Base-by-base conservation (phyloP, 1,140 invertebrate species). In the Akabosia matsudoensis region DNA sequence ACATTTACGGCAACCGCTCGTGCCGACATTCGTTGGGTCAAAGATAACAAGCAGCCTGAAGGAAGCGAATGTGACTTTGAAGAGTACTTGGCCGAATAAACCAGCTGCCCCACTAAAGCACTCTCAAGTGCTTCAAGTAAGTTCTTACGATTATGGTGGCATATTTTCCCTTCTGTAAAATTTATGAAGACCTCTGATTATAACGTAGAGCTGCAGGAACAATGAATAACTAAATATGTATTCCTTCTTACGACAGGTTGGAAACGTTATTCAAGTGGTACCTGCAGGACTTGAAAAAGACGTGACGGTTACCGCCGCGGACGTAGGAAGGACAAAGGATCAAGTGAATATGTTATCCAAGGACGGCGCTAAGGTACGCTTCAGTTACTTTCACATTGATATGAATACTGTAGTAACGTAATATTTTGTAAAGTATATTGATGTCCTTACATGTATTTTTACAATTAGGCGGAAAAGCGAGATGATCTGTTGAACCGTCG, bases 231-330 rank as follows among this genome's bases (percentile, higher is more conserved):
- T n/a, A n/a, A n/a, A n/a, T n/a, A n/a, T n/a, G n/a, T n/a, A n/a
- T n/a, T n/a, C n/a, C n/a, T n/a, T n/a, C n/a, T n/a, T n/a, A 34
- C 81, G 87, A 0, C 84, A 88, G 85, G 85, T 89, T 18, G 88
- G 88, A 18, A 88, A 89, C 80, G 86, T 89, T 79, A 82, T 89
- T 0, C 88, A 89, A 83, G 88, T 89, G 22, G 85, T 88, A 10
- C 88, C 88, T 7, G 86, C 85, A 52, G 83, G 83, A 37, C 71
- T 83, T 22, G 80, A 81, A 22, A 61, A 76, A 0, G 74, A 28
- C 31, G 61, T 67, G 4, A 67, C 61, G 4, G 22, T 67, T 4
- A 67, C 61, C 4, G 61, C 61, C 4, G 24, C 61, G 7, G 61
- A 67, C n/a, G 30, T 67, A 30, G 26, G 26, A 10, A 22, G 7